These are phyloP conservation scores for Cardinalis cardinalis DNA, from an alignment of 2,113 vertebrate species.

Conservation along the genomic window DNA sequence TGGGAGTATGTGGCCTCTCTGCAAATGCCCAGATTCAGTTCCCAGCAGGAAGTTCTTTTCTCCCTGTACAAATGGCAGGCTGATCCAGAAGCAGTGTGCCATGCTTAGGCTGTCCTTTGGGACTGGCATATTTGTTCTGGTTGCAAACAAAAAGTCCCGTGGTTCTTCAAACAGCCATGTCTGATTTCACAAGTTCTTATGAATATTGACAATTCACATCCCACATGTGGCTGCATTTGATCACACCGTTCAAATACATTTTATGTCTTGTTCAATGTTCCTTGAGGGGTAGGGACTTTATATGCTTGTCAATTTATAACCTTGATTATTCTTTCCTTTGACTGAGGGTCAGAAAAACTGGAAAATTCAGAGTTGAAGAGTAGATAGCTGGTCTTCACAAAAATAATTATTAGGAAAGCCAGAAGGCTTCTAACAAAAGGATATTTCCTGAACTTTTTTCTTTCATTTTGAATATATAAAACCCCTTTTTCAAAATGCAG, in stretches of 20 bases:
- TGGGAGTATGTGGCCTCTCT: not conserved
- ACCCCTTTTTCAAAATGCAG: not conserved
- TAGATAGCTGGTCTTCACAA: not conserved
- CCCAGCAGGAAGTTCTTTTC: not conserved
- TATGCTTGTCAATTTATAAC: not conserved
- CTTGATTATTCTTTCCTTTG: not conserved
- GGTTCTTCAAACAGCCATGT: not conserved
- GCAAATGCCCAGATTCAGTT: not conserved
- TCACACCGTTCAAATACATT: not conserved
- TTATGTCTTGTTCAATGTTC: not conserved
- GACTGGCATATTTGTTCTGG: not conserved
- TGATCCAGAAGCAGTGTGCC: not conserved
- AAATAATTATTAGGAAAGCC: not conserved
- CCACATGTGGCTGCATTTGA: not conserved
- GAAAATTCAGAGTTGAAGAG: not conserved
- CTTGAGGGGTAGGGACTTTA: not conserved
- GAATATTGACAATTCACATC: not conserved
- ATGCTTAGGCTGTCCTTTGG: not conserved
- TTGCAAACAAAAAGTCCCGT: not conserved
- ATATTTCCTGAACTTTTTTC: not conserved
- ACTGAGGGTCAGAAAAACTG: not conserved
- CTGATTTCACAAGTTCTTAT: not conserved
- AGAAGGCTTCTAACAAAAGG: not conserved
- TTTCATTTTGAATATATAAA: not conserved
- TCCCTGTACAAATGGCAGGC: not conserved